These are phyloP conservation scores for Papilio glaucus DNA, from an alignment of 1,140 invertebrate genomes.

Conservation along the genomic window DNA sequence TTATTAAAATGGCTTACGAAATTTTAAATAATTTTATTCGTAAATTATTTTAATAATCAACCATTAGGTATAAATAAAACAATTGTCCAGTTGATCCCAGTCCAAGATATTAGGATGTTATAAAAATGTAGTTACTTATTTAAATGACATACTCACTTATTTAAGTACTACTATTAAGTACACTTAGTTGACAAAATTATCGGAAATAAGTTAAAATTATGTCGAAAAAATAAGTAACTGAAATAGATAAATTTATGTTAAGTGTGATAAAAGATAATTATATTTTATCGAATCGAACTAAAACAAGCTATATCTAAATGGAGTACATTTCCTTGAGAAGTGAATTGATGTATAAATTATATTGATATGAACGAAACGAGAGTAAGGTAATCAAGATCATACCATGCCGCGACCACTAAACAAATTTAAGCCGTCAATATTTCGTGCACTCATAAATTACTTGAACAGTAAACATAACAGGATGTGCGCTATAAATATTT, in stretches of 20 bases:
- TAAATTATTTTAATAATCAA: too few species aligned
- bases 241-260: background rate
- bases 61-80: too few species aligned
- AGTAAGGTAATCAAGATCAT: constrained; percentile 29
- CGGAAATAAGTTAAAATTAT: background rate
- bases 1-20: too few species aligned
- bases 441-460: constrained; percentile 15
- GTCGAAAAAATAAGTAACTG: background rate
- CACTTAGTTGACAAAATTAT: too few species aligned
- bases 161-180: too few species aligned
- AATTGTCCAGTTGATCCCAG: too few species aligned
- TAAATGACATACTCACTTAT: too few species aligned
- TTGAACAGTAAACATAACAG: constrained; percentile 33
- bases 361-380: constrained; percentile 29
- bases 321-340: constrained; percentile 33
- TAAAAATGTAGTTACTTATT: too few species aligned
- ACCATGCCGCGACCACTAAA: constrained; percentile 5
- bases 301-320: constrained; percentile 21
- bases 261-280: background rate
- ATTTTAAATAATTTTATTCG: too few species aligned
- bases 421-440: constrained; percentile 7
- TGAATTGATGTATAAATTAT: constrained; percentile 18
- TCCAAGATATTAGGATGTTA: too few species aligned
- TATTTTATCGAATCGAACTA: background rate
- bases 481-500: constrained; percentile 37